Conservation (phyloP, 2,113 vertebrate genomes). For the Triplophysa dalaica region DNA sequence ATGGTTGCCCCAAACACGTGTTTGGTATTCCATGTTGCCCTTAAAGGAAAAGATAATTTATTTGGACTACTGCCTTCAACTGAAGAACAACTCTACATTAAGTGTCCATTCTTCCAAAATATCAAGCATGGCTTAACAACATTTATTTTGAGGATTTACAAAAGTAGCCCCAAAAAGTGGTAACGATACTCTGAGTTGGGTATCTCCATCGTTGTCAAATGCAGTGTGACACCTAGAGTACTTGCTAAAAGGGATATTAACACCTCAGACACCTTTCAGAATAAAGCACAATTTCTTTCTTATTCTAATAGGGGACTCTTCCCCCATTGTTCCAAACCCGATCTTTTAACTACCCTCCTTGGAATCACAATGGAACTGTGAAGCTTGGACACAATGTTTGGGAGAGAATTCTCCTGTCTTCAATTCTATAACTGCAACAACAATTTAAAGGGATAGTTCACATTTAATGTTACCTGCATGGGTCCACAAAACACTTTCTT, state of each 20-base stretch:
- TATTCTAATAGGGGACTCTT: constrained; percentile 31
- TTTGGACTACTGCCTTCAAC: no score
- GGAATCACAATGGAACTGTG: constrained; percentile 28
- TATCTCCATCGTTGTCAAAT: background rate
- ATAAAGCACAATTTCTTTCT: constrained; percentile 18
- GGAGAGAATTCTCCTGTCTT: background rate
- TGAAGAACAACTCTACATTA: no score
- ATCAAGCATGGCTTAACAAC: no score
- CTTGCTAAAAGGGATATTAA: constrained; percentile 9
- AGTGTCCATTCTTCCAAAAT: no score
- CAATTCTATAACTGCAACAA: background rate
- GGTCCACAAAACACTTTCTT: no score
- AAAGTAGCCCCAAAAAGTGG: no score
- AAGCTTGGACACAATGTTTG: background rate
- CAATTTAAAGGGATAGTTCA: background rate
- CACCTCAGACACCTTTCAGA: constrained; percentile 3
- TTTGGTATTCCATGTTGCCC: no score
- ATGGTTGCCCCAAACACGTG: no score
- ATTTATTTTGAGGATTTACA: no score
- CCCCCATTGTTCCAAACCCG: constrained; percentile 8
- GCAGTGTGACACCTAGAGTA: constrained; percentile 13
- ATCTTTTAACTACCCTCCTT: background rate
- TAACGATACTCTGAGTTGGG: no score
- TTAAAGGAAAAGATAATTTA: no score
- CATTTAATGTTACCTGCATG: no score